phyloP scores from a whole-genome alignment of 2,113 vertebrate genomes.

The Bombycilla garrulus region DNA sequence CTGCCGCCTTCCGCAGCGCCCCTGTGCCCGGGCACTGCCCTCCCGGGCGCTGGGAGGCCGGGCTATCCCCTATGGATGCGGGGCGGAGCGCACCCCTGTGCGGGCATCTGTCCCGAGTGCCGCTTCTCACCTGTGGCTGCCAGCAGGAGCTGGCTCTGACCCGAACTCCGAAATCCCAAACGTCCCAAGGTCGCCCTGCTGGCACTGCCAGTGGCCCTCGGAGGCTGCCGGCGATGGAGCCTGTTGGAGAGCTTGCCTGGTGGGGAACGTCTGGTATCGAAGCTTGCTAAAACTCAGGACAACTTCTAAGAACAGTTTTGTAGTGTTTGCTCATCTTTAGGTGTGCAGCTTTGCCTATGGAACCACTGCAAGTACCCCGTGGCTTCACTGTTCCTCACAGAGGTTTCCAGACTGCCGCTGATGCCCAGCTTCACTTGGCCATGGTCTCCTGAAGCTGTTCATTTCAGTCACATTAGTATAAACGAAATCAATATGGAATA shows the following conservation, averaged over 20 bases:
- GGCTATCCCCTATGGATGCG: accelerated
- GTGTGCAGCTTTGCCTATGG: accelerated
- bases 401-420: accelerated
- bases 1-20: not conserved
- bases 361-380: accelerated
- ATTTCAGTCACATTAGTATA: not conserved
- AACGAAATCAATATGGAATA: not conserved
- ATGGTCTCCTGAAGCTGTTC: not conserved
- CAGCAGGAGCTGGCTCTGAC: too few relatives aligned
- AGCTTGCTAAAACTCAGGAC: too few relatives aligned
- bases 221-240: too few relatives aligned
- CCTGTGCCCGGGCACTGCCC: not conserved
- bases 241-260: too few relatives aligned
- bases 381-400: accelerated
- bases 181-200: too few relatives aligned
- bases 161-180: not conserved
- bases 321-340: too few relatives aligned
- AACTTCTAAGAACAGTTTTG: too few relatives aligned
- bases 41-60: too few relatives aligned
- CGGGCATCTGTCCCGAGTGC: not conserved
- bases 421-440: accelerated
- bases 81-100: not conserved
- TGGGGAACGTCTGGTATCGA: too few relatives aligned
- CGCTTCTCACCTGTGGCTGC: accelerated
- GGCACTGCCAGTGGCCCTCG: too few relatives aligned